These are phyloP conservation scores for Machimus rusticus DNA, from an alignment of 2,888 invertebrate genomes.

Conservation along the genomic window DNA sequence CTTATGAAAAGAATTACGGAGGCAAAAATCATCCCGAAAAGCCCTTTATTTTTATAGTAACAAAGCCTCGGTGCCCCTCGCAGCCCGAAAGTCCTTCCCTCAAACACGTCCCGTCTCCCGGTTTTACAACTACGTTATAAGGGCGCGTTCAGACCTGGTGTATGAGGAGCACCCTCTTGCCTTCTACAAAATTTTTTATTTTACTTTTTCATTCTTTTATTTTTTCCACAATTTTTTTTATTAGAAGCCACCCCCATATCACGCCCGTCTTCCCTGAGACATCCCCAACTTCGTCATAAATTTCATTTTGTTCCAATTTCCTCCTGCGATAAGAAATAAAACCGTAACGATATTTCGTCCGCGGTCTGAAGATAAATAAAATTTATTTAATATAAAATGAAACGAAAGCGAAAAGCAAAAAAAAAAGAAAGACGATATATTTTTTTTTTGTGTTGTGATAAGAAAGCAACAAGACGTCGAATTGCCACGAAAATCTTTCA, in stretches of 20 bases:
- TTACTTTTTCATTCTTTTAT: not conserved
- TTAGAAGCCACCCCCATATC: not conserved
- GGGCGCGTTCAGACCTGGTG: not conserved
- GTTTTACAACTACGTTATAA: not conserved
- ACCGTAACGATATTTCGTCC: not conserved
- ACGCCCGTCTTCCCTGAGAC: not conserved
- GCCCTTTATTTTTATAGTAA: slow-evolving; percentile 30
- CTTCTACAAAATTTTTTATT: not conserved
- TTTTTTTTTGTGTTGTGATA: slow-evolving; percentile 28
- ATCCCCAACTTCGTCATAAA: slow-evolving; percentile 2
- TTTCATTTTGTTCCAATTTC: slow-evolving; percentile 41
- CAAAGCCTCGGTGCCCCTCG: not conserved
- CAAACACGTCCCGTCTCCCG: not conserved
- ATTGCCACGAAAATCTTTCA: slow-evolving; percentile 13
- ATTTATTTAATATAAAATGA: slow-evolving; percentile 28
- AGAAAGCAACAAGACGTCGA: slow-evolving; percentile 22
- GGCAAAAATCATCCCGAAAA: slow-evolving; percentile 14
- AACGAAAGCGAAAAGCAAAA: not conserved
- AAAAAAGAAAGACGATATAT: not conserved
- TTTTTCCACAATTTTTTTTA: slow-evolving; percentile 2
- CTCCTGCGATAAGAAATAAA: slow-evolving; percentile 29
- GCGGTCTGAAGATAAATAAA: slow-evolving; percentile 39
- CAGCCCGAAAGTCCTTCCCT: not conserved
- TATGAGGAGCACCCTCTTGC: not conserved
- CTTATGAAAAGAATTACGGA: slow-evolving; percentile 18